Conservation (phyloP, 2,113 vertebrate species). For the Aptenodytes patagonicus region DNA sequence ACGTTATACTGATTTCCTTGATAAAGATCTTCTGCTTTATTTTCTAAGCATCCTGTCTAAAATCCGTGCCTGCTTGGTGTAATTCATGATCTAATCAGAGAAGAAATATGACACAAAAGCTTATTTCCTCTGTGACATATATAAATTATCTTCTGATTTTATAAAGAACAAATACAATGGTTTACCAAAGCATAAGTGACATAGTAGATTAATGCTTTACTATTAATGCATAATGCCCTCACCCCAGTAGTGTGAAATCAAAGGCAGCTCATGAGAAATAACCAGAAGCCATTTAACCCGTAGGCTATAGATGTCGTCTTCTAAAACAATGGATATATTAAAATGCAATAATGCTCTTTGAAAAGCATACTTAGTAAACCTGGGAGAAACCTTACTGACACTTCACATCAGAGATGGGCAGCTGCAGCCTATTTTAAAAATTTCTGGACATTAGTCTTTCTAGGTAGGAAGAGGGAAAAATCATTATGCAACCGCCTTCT, state of each 20-base stretch:
- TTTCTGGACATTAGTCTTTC: not conserved
- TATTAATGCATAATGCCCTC: not conserved
- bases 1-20: not conserved
- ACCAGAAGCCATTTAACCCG: not conserved
- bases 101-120: not conserved
- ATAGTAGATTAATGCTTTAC: not conserved
- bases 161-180: not conserved
- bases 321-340: not conserved
- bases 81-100: not conserved
- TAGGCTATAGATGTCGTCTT: not conserved
- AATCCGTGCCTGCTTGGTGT: not conserved
- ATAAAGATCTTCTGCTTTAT: not conserved
- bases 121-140: not conserved
- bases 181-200: not conserved
- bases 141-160: not conserved
- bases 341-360: not conserved
- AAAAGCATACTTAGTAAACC: not conserved
- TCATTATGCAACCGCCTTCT: not conserved
- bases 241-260: not conserved
- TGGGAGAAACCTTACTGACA: not conserved
- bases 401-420: not conserved
- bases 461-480: not conserved
- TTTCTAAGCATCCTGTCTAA: not conserved
- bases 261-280: not conserved
- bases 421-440: not conserved